phyloP scores from a whole-genome alignment of 2,797 vertebrate species.

The Muscicapa striata region DNA sequence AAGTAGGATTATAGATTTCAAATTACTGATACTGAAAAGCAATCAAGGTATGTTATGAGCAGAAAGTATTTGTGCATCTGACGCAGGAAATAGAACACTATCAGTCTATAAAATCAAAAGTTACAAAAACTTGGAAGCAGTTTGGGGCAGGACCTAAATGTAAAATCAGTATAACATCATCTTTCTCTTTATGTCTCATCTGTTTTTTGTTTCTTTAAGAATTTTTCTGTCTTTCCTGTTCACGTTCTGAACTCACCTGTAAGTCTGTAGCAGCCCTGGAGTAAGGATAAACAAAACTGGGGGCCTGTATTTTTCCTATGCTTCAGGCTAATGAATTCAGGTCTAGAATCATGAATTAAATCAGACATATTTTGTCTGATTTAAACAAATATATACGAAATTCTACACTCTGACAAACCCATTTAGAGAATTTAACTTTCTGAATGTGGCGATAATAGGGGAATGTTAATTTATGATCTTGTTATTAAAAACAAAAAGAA shows the following conservation, averaged over 20 bases:
- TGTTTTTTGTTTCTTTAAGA: neutral
- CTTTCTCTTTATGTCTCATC: neutral
- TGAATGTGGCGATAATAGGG: neutral
- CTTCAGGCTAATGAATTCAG: neutral
- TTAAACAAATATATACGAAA: neutral
- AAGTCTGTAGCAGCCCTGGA: neutral
- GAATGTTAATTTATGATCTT: neutral
- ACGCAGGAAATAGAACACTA: neutral
- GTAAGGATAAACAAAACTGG: neutral
- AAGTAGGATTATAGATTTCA: neutral
- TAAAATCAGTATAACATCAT: neutral
- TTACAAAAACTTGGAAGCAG: neutral
- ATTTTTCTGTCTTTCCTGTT: neutral
- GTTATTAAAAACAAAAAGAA: neutral
- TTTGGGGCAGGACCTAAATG: neutral
- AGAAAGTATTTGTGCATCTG: neutral
- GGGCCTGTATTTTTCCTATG: fast-evolving
- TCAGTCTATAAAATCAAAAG: neutral
- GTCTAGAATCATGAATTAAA: neutral
- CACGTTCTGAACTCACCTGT: neutral
- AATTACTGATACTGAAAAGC: neutral
- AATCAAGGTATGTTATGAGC: neutral
- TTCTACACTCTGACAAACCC: neutral
- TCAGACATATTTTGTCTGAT: neutral
- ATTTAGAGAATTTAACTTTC: neutral